These are phyloP conservation scores for Endomychus coccineus DNA, from an alignment of 2,888 invertebrate genomes.

Conservation along the genomic window DNA sequence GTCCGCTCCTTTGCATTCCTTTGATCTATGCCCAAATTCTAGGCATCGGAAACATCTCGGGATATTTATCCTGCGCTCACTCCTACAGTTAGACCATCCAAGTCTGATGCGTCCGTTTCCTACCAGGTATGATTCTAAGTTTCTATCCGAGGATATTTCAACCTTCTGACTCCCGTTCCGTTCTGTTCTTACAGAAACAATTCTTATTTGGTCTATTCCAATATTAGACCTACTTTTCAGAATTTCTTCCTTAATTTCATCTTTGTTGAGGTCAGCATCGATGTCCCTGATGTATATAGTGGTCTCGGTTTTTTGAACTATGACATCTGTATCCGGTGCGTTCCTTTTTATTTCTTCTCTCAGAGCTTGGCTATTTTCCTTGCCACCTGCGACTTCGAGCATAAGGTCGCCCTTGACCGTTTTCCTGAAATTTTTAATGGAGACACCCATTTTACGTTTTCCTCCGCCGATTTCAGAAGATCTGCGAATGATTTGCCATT, in stretches of 20 bases:
- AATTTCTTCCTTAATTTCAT: conserved; percentile 9
- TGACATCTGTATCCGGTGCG: conserved; percentile 1
- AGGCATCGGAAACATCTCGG: conserved; percentile 19
- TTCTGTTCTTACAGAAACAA: conserved; percentile 7
- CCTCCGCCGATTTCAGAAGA: neutral
- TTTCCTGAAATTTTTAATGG: conserved; percentile 1
- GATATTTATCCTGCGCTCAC: conserved; percentile 7
- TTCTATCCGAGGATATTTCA: neutral
- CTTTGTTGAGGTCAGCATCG: conserved; percentile 8
- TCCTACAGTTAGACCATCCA: conserved; percentile 13
- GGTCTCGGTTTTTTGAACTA: neutral
- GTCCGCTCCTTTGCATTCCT: conserved; percentile 15
- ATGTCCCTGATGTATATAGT: conserved; percentile 12
- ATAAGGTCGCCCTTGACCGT: conserved; percentile 7
- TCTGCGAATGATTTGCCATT: neutral
- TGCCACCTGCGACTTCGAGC: neutral
- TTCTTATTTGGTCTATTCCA: conserved; percentile 5
- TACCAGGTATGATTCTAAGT: conserved; percentile 4
- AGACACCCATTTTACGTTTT: conserved; percentile 5
- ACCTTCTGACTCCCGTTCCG: conserved; percentile 2
- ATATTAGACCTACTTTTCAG: neutral
- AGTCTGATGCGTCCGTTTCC: conserved; percentile 9
- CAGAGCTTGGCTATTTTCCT: conserved; percentile 6
- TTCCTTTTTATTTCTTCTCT: conserved; percentile 2
- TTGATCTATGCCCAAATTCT: conserved; percentile 15